A percentile compares a stretch with the other conserved stretches of the same genome.
Evolutionary conservation across 2,113 vertebrate genomes (phyloP).

Genomic region (Eclectus roratus): DNA sequence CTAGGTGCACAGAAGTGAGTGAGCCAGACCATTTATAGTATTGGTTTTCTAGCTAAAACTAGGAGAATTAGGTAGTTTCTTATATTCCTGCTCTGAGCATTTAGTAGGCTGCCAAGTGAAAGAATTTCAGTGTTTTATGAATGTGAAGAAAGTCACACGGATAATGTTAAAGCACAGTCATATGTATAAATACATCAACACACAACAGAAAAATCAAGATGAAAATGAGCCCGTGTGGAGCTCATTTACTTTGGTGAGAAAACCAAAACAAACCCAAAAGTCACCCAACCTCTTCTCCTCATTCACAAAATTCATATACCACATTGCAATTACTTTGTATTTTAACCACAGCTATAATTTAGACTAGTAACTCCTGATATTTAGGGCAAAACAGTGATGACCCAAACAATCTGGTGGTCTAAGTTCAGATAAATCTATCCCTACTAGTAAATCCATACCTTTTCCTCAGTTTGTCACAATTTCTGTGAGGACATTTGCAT

Average conservation of each 20-base stretch:
- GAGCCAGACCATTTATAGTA: background rate
- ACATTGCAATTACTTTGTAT: background rate
- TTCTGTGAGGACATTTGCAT: background rate
- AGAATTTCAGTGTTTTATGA: background rate
- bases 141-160: background rate
- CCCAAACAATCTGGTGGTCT: background rate
- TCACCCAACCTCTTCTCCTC: background rate
- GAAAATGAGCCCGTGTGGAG: background rate
- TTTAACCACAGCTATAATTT: slow-evolving; percentile 20
- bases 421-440: background rate
- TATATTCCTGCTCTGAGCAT: background rate
- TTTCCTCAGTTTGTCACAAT: background rate
- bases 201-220: background rate
- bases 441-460: background rate
- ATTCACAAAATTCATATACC: background rate
- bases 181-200: background rate
- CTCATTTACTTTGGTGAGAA: background rate
- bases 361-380: background rate
- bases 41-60: background rate
- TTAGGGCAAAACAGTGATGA: background rate
- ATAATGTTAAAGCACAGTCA: background rate
- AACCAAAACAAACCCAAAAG: background rate
- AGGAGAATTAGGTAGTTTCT: background rate
- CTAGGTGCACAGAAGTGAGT: background rate
- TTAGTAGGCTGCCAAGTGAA: background rate